phyloP scores from a whole-genome alignment of 2,797 vertebrate genomes.

The Odontamblyopus rebecca region DNA sequence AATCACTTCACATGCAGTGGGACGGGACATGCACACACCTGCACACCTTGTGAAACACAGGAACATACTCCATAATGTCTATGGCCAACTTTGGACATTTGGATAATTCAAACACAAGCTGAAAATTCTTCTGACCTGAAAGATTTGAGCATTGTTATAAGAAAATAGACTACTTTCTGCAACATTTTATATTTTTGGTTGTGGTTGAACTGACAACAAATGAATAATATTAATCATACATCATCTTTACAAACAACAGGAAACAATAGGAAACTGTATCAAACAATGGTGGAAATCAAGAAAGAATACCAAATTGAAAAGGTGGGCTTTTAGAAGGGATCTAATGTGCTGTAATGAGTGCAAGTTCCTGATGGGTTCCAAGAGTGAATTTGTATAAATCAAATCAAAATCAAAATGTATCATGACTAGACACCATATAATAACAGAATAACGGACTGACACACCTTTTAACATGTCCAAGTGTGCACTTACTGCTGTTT shows the following conservation, averaged over 20 bases:
- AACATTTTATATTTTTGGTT: not conserved
- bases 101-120: conserved; percentile 23
- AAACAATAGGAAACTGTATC: no score
- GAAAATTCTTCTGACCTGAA: conserved; percentile 8
- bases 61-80: conserved; percentile 2
- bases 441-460: not conserved
- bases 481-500: conserved; percentile 91
- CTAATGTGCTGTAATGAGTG: no score
- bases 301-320: no score
- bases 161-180: not conserved
- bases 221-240: no score
- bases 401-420: not conserved
- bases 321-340: no score
- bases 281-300: no score
- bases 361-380: no score
- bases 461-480: not conserved
- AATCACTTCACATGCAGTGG: not conserved
- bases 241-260: no score
- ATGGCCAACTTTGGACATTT: conserved; percentile 36
- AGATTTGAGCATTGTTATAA: conserved; percentile 19
- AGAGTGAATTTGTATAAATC: no score
- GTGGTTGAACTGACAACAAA: no score
- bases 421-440: not conserved
- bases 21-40: not conserved
- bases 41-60: not conserved